These are phyloP conservation scores for Glandiceps talaboti DNA, from an alignment of 53 echinoderm and acorn worm species.

Conservation along the genomic window DNA sequence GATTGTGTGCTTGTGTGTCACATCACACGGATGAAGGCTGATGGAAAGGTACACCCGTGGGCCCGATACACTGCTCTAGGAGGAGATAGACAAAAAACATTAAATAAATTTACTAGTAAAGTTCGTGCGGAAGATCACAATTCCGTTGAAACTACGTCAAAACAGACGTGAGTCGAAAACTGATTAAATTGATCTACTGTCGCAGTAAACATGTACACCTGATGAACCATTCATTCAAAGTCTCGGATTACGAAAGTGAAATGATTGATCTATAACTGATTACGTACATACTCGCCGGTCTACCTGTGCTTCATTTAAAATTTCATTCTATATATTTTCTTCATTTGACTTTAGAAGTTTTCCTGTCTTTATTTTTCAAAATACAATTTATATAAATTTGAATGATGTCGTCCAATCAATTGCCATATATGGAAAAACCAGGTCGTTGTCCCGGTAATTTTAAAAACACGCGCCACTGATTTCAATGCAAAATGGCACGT, in stretches of 20 bases:
- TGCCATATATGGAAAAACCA: not conserved
- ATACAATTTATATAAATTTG: not conserved
- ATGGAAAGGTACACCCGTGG: no score
- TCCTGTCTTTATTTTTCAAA: not conserved
- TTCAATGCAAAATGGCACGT: not conserved
- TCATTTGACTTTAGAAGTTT: not conserved
- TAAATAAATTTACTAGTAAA: no score
- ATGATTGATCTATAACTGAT: not conserved
- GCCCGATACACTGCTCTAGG: no score
- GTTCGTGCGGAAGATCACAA: not conserved
- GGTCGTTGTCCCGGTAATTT: conserved; percentile 1
- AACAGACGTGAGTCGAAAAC: not conserved
- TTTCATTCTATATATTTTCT: no score
- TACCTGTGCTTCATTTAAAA: not conserved
- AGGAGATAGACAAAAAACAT: no score
- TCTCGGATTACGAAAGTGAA: not conserved
- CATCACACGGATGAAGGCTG: no score
- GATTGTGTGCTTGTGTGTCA: no score
- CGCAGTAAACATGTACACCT: not conserved
- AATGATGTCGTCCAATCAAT: not conserved
- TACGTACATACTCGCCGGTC: not conserved
- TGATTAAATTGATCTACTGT: not conserved
- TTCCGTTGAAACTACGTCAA: not conserved
- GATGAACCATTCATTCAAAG: not conserved
- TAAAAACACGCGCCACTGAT: not conserved